These are phyloP conservation scores for Microcaecilia unicolor DNA, from an alignment of 2,797 vertebrate genomes.

Conservation along the genomic window DNA sequence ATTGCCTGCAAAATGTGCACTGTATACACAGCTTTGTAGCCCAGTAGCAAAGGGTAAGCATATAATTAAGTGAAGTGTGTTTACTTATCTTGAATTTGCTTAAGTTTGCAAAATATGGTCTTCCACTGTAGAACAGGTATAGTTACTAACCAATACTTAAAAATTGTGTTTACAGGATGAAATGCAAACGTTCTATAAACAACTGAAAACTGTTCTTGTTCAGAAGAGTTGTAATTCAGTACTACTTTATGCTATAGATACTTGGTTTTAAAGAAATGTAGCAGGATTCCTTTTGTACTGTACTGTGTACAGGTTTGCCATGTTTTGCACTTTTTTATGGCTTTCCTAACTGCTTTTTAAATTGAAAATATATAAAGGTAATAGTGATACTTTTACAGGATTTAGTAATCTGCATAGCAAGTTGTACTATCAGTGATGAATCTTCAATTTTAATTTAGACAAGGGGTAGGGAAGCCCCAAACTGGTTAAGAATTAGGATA, in stretches of 20 bases:
- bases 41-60: too few species aligned
- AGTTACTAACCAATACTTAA: slow-evolving; percentile 22
- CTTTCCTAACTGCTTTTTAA: slow-evolving; percentile 34
- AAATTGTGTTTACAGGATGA: slow-evolving; percentile 21
- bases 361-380: slow-evolving; percentile 18
- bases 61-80: too few species aligned
- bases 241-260: slow-evolving; percentile 26
- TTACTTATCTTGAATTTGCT: too few species aligned
- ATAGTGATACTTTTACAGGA: slow-evolving; percentile 8
- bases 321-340: slow-evolving; percentile 34
- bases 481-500: too few species aligned
- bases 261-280: slow-evolving; percentile 30
- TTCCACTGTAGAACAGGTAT: slow-evolving; percentile 19
- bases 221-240: slow-evolving; percentile 24
- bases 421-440: slow-evolving; percentile 5
- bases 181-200: slow-evolving; percentile 32
- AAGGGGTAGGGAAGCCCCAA: too few species aligned
- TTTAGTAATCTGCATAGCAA: slow-evolving; percentile 6
- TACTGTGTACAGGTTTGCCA: slow-evolving; percentile 28
- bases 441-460: too few species aligned
- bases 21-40: slow-evolving; percentile 19
- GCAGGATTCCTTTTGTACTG: slow-evolving; percentile 32
- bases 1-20: slow-evolving; percentile 2
- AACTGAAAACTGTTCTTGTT: slow-evolving; percentile 25
- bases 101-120: slow-evolving; percentile 22